A percentile compares a stretch with the other conserved stretches of the same genome.
Evolutionary conservation across 2,888 invertebrate species (phyloP).

Genomic region (Leptopilina syphax): DNA sequence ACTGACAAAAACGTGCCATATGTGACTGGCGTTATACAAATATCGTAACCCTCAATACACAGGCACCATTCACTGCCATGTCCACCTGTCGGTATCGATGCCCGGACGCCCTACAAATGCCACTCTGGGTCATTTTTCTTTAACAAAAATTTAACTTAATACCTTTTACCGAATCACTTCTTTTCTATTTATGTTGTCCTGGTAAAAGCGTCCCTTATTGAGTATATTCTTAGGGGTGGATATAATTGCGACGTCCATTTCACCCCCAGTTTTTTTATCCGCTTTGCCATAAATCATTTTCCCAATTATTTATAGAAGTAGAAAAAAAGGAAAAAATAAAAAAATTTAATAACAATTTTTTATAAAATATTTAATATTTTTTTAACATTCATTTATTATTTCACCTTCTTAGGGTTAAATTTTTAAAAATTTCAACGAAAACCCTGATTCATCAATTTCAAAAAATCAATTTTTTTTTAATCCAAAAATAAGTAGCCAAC

Average conservation of each 20-base stretch:
- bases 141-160: conserved; percentile 53
- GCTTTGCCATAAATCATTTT: neutral
- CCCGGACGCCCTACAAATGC: conserved; percentile 62
- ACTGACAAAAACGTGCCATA: conserved; percentile 52
- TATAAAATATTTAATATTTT: too few relatives aligned
- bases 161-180: conserved; percentile 54
- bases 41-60: conserved; percentile 46
- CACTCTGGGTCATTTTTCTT: conserved; percentile 52
- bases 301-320: too few relatives aligned
- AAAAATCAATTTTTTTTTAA: too few relatives aligned
- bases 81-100: conserved; percentile 40
- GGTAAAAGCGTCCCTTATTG: conserved; percentile 66
- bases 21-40: conserved; percentile 58
- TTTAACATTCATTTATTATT: too few relatives aligned
- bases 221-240: conserved; percentile 58
- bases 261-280: neutral
- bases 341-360: too few relatives aligned
- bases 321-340: too few relatives aligned
- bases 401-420: too few relatives aligned
- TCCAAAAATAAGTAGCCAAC: too few relatives aligned
- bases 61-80: conserved; percentile 27
- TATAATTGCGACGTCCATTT: conserved; percentile 58
- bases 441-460: too few relatives aligned
- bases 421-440: too few relatives aligned
- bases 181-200: conserved; percentile 64